Evolutionary conservation across 2,888 invertebrate species (phyloP).

Genomic region (Drosophila siamana): DNA sequence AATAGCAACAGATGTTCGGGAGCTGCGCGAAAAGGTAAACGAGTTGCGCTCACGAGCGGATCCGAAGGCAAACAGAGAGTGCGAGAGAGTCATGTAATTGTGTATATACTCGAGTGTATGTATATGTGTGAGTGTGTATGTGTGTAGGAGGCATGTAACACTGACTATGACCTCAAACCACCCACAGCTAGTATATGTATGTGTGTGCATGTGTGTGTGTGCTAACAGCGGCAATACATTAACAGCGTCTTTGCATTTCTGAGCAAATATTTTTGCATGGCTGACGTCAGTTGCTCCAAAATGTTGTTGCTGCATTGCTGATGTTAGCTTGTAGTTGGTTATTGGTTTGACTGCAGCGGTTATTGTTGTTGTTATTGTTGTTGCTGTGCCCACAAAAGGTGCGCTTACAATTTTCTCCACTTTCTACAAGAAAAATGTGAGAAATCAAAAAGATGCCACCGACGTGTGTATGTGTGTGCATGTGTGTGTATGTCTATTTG

Average conservation of each 20-base stretch:
- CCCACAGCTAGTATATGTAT: conserved; percentile 58
- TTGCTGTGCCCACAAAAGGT: conserved; percentile 73
- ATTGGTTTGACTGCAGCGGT: conserved; percentile 26
- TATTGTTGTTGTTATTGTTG: conserved; percentile 31
- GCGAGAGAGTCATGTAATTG: conserved; percentile 45
- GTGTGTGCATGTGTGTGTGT: conserved; percentile 17
- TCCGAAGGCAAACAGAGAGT: conserved; percentile 41
- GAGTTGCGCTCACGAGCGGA: conserved; percentile 65
- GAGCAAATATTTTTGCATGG: conserved; percentile 49
- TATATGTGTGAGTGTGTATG: conserved; percentile 35
- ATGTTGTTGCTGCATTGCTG: conserved; percentile 24
- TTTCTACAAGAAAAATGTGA: conserved; percentile 80
- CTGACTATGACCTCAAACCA: conserved; percentile 74
- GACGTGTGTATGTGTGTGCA: conserved; percentile 27
- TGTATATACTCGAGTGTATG: conserved; percentile 1
- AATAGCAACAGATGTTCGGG: conserved; percentile 72
- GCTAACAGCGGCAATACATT: conserved; percentile 29
- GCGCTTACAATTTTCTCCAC: conserved; percentile 74
- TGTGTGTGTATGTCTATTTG: conserved; percentile 21
- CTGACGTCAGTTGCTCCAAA: conserved; percentile 56
- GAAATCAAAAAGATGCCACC: conserved; percentile 79
- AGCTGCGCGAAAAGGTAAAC: conserved; percentile 73
- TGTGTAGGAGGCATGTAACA: conserved; percentile 64
- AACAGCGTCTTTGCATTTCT: conserved; percentile 58
- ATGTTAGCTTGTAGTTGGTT: conserved; percentile 34